A percentile compares a stretch with the other conserved stretches of the same genome.
phyloP scores from a whole-genome alignment of 2,113 vertebrate genomes.

The Steatornis caripensis region DNA sequence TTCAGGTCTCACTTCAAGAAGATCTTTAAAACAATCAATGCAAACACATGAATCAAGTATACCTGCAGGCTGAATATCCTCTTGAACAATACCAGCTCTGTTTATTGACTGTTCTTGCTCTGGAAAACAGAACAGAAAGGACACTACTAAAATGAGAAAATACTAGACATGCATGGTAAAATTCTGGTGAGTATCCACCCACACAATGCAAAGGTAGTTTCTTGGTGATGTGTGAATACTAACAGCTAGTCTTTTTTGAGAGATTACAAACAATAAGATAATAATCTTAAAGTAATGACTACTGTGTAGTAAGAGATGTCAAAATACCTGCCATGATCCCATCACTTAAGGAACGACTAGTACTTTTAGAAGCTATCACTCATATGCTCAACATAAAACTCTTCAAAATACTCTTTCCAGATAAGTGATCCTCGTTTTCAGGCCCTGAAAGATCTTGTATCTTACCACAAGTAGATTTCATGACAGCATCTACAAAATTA shows the following conservation, averaged over 20 bases:
- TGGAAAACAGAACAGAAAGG: conserved; percentile 62
- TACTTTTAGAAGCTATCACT: not conserved
- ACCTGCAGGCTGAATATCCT: conserved; percentile 80
- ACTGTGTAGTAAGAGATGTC: not conserved
- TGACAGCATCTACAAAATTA: not conserved
- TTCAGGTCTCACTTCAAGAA: not conserved
- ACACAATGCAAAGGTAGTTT: not conserved
- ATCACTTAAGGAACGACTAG: not conserved
- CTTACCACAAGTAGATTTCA: not conserved
- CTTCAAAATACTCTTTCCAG: not conserved
- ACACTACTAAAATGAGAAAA: not conserved
- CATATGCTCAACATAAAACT: not conserved
- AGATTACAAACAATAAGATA: not conserved
- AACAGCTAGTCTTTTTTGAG: not conserved
- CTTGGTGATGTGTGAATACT: no score
- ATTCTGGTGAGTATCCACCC: not conserved
- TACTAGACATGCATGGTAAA: not conserved
- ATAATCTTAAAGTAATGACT: not conserved
- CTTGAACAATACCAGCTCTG: conserved; percentile 74
- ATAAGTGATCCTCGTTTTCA: not conserved
- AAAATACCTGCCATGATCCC: not conserved
- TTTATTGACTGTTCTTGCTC: conserved; percentile 75
- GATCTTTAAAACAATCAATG: not conserved
- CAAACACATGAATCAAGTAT: not conserved
- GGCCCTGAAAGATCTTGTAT: not conserved